A percentile compares a stretch with the other conserved stretches of the same genome.
Conservation (phyloP, 1,140 invertebrate species). For the Bombus consobrinus region DNA sequence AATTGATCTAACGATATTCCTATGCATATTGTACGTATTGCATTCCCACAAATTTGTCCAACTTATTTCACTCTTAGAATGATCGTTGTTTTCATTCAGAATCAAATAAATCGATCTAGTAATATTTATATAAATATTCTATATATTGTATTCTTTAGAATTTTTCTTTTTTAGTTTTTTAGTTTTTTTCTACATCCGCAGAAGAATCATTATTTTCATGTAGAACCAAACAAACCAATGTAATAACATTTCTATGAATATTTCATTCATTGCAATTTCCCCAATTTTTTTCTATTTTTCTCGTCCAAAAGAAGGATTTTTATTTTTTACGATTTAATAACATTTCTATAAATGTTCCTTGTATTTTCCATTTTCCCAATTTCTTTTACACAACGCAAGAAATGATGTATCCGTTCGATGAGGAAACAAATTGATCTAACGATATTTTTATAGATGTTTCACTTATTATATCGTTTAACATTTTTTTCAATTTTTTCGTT, state of each 20-base stretch:
- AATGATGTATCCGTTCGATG: no score
- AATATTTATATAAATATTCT: slow-evolving; percentile 3
- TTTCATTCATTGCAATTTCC: slow-evolving; percentile 1
- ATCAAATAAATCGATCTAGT: background rate
- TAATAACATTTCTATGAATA: background rate
- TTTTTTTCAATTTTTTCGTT: background rate
- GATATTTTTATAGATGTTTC: background rate
- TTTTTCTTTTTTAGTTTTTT: no score
- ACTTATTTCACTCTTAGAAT: background rate
- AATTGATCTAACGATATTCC: background rate
- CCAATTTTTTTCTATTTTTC: background rate
- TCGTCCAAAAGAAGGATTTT: no score
- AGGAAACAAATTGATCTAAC: background rate
- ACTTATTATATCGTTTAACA: background rate
- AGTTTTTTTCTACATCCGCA: no score
- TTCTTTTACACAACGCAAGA: no score
- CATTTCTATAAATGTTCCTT: no score
- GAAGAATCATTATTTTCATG: no score
- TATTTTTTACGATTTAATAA: no score
- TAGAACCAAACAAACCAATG: background rate
- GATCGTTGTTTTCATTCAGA: no score
- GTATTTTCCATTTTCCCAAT: no score
- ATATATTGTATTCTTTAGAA: background rate
- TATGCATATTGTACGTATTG: background rate
- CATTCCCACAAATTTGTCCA: background rate